These are phyloP conservation scores for Pogonomyrmex californicus DNA, from an alignment of 1,140 invertebrate species.

Conservation along the genomic window DNA sequence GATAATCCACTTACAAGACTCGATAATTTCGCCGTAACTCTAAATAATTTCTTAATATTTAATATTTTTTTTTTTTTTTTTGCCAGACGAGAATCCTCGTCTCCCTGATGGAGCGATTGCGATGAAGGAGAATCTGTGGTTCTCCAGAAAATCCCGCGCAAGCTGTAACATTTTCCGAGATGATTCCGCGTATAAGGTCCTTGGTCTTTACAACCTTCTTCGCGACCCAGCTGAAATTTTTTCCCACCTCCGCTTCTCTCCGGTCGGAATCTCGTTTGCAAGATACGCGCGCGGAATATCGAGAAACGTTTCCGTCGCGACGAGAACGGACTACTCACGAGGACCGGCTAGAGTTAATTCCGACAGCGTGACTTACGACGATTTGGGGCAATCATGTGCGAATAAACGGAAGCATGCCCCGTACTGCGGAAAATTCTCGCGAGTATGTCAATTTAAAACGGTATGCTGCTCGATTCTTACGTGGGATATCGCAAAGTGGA, in stretches of 20 bases:
- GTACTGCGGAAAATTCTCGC: slow-evolving; percentile 34
- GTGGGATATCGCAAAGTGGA: background rate
- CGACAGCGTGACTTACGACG: slow-evolving; percentile 58
- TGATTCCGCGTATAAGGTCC: slow-evolving; percentile 72
- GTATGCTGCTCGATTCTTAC: background rate
- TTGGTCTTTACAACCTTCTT: slow-evolving; percentile 68
- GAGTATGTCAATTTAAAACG: slow-evolving; percentile 39
- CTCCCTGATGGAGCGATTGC: background rate
- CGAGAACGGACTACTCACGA: slow-evolving; percentile 50
- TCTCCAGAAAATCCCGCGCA: slow-evolving; percentile 20
- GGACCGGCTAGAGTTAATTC: slow-evolving; percentile 36
- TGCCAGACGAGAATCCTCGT: background rate
- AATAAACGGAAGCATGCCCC: slow-evolving; percentile 36
- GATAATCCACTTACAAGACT: background rate
- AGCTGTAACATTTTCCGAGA: slow-evolving; percentile 41
- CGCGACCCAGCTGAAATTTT: slow-evolving; percentile 69
- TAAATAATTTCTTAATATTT: background rate
- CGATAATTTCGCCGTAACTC: background rate
- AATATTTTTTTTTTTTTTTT: background rate
- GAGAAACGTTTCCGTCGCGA: slow-evolving; percentile 55
- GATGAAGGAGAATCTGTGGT: background rate
- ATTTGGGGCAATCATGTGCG: slow-evolving; percentile 58
- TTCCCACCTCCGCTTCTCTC: slow-evolving; percentile 42
- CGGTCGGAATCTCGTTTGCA: slow-evolving; percentile 75
- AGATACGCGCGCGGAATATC: slow-evolving; percentile 73